Base-by-base conservation (phyloP, 2,888 invertebrate species). In the Campoletis raptor region DNA sequence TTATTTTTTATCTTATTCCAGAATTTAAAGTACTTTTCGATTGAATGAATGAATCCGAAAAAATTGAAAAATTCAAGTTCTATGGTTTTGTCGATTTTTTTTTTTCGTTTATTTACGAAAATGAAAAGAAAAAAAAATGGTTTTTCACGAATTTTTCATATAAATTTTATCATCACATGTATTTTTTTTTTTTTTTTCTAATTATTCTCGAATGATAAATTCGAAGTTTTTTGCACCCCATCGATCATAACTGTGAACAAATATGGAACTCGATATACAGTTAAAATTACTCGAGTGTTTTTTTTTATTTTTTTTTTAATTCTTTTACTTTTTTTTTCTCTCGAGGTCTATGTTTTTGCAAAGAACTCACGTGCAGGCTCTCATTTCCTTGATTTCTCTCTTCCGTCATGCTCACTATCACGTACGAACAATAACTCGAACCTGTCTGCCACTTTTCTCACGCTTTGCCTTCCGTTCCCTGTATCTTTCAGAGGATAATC, bases 391-490 rank as follows among this genome's bases (percentile, higher is more conserved):
- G 40, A 54, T 81, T 72, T 72, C 48, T 40, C 70, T 21, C 54
- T 66, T 69, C 37, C 36, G 64, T 73, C 64, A 36, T 64, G 24
- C 61, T 57, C 30, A 69, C 78, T 37, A 69, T 64, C 88, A 86
- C 88, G 88, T 86, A 83, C 85, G 73, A 30, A 57, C 83, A 67
- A 88, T 86, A 86, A 86, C 77, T 86, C 82, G 72, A 83, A 78
- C 66, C 69, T 81, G 83, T 70, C 77, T 57, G 78, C 54, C 70
- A 85, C 86, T 85, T 83, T 83, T 82, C 86, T 77, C 85, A 76
- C 79, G 81, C 88, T 74, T 77, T 81, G 67, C 86, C 78, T 74
- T 82, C 83, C 80, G 81, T 54, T 30, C 12, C 52, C 54, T 21
- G 15, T 18, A 70, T 18, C 36, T 61, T 21, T 57, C 18, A 36